Base-by-base conservation (phyloP, 2,888 invertebrate genomes). In the Vesta saturnalis region DNA sequence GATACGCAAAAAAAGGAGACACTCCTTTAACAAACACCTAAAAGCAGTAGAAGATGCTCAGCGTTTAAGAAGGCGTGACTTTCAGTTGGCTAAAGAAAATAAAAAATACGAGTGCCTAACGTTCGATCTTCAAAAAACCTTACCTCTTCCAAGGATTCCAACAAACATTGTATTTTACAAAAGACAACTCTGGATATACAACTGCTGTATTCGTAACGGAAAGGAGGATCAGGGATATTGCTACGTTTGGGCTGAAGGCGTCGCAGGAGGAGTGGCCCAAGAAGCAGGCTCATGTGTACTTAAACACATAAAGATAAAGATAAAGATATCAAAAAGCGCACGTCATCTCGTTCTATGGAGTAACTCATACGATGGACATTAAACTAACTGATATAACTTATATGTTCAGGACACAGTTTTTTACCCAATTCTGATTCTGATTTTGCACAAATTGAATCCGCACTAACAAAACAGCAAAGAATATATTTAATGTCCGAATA, bases 181-280 rank as follows among this genome's bases (percentile, higher is more conserved):
- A 64, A 46, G 78, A 10, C 77, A 76, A 56, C 65, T 79, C n/a
- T 77, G 77, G 71, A 21, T 76, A 10, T 77, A 76, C 55, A 78
- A 77, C 60, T 60, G 30, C 14, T 73, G 74, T 10, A 66, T 78
- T 46, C 72, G 75, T 54, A 54, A 64, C 15, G 70, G 67, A 8
- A 72, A 72, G 46, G n/a, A 23, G 60, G 15, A 64, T 55, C 12
- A 58, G 58, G 60, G 64, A 16, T 62, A 43, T 49, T 66, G 70
- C 66, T 74, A 73, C 67, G 43, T 67, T 4, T 78, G 78, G 76
- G 64, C 72, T 35, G 77, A 77, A 65, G 70, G 74, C 23, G 39
- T 52, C 43, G 77, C 76, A n/a, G n/a, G n/a, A n/a, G n/a, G n/a
- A n/a, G n/a, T n/a, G n/a, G n/a, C n/a, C n/a, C n/a, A n/a, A n/a